Base-by-base conservation (phyloP, 2,113 vertebrate species). In the Psophia crepitans region DNA sequence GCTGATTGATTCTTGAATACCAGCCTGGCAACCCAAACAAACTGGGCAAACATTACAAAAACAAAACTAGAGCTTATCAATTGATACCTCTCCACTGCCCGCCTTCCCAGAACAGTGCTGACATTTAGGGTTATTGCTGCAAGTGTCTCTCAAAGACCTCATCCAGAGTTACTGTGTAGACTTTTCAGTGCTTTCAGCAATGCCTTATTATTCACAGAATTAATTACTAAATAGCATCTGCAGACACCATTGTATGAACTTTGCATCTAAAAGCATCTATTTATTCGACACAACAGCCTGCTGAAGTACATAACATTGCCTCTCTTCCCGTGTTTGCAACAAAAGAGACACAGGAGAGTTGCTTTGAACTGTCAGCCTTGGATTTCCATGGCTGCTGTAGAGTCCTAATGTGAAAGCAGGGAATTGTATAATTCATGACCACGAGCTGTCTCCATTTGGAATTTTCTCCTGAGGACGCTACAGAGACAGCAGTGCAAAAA, bases 1-100 rank as follows among this genome's bases (percentile, higher is more conserved):
- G 44, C 23, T 91, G 92, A 88, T 77, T 85, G 79, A 70, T 64
- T 92, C 80, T 64, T 90, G 71, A 94, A 88, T 94, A 88, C 86
- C 71, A 93, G 51, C 73, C 71, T 75, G 60, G 32, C 56, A 92
- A 54, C 56, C 16, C 93, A 96, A 94, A 88, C 39, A 84, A 75
- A 91, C 74, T 65, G 33, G 43, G 57, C 61, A 85, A 94, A 90
- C 58, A 89, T 15, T 26, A 22, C n/a, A 83, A 88, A 95, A 94
- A 69, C 44, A 80, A 79, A 86, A 41, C 37, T 79, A 66, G 75
- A 64, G 37, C 46, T 93, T 48, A 93, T 58, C 71, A 90, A 5
- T 12, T 84, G 75, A 68, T 80, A 66, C 19, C 63, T 4, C 10
- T 68, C 64, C 60, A 19, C 74, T 37, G 24, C 64, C 76, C 3